These are phyloP conservation scores for Diceros bicornis DNA, from an alignment of 2,797 vertebrate genomes.

Conservation along the genomic window DNA sequence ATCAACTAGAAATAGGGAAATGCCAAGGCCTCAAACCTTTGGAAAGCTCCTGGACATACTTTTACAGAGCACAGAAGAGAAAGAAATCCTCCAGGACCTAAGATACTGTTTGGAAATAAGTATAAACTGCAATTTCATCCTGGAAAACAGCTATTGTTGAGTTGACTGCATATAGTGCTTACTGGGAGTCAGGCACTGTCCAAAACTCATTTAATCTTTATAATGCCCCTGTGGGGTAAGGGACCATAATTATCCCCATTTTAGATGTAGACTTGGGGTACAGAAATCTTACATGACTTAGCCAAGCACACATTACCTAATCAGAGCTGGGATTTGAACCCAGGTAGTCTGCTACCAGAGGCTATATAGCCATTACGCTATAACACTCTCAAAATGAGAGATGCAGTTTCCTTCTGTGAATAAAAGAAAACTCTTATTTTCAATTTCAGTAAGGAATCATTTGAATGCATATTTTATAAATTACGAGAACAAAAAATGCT, in stretches of 20 bases:
- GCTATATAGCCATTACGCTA: neutral
- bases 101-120: neutral
- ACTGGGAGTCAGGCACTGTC: neutral
- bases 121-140: neutral
- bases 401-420: neutral
- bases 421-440: neutral
- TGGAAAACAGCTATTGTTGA: neutral
- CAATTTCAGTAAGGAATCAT: neutral
- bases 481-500: neutral
- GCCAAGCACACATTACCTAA: neutral
- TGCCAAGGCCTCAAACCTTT: neutral
- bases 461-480: neutral
- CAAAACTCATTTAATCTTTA: neutral
- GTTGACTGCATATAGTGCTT: neutral
- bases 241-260: neutral
- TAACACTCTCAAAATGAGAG: neutral
- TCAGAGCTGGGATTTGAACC: neutral
- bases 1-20: neutral
- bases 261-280: neutral
- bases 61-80: neutral
- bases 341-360: neutral
- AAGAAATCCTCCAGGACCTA: neutral
- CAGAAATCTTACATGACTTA: neutral
- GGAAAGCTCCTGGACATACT: neutral
- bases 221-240: neutral